Evolutionary conservation across 2,888 invertebrate species (phyloP).

Genomic region (Limnephilus lunatus): DNA sequence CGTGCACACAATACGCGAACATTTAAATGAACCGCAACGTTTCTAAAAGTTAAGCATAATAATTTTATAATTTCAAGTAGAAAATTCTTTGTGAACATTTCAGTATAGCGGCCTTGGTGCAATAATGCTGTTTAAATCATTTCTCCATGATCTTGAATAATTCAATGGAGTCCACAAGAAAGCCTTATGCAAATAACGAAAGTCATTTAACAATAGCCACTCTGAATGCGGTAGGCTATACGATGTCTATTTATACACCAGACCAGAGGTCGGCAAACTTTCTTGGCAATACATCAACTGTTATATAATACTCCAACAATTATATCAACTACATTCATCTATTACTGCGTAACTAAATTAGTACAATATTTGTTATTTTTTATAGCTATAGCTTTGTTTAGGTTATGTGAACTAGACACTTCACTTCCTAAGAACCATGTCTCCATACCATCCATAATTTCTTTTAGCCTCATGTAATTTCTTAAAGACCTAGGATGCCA

Average conservation of each 20-base stretch:
- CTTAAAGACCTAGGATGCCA: not conserved
- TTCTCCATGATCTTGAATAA: constrained; percentile 61
- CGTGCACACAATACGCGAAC: not conserved
- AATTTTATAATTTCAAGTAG: not conserved
- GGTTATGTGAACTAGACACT: too few species aligned
- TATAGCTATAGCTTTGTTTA: too few species aligned
- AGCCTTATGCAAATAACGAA: constrained; percentile 64
- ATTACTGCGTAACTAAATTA: too few species aligned
- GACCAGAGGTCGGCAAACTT: not conserved
- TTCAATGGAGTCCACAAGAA: constrained; percentile 61
- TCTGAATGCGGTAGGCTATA: constrained; percentile 40
- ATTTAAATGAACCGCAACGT: not conserved
- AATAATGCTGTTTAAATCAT: constrained; percentile 63
- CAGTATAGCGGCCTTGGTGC: constrained; percentile 25
- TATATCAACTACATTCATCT: too few species aligned
- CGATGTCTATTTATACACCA: not conserved
- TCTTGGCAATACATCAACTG: not conserved
- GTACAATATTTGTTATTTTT: too few species aligned
- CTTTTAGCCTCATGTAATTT: too few species aligned
- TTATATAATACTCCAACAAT: not conserved
- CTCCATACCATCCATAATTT: too few species aligned
- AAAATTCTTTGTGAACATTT: not conserved
- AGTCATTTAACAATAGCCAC: constrained; percentile 57
- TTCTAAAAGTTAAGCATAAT: not conserved
- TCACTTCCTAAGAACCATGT: too few species aligned